Percentiles rank a stretch among this genome's conserved stretches.
Evolutionary conservation across 2,113 vertebrate species (phyloP).

Genomic region (Dascyllus trimaculatus): DNA sequence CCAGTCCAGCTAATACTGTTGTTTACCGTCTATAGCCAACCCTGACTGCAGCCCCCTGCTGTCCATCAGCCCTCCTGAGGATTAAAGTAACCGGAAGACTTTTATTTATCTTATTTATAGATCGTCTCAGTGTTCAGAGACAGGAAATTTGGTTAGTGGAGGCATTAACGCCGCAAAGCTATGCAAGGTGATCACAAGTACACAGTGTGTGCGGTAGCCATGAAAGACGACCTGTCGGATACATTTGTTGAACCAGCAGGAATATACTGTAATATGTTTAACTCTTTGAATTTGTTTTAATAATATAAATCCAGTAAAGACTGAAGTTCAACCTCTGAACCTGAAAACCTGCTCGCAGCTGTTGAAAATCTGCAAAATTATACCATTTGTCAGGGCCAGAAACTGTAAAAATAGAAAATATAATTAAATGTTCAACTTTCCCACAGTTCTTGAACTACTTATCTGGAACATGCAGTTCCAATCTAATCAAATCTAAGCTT

Average conservation of each 20-base stretch:
- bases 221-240: neutral
- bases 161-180: neutral
- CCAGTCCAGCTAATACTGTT: neutral
- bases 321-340: too few relatives aligned
- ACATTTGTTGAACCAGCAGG: neutral
- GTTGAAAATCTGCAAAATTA: too few relatives aligned
- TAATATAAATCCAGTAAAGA: too few relatives aligned
- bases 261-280: neutral
- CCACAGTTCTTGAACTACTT: too few relatives aligned
- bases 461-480: too few relatives aligned
- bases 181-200: too few relatives aligned
- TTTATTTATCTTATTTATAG: constrained; percentile 39
- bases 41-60: constrained; percentile 6
- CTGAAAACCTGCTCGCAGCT: too few relatives aligned
- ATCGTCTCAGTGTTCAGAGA: neutral
- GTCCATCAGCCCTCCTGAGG: constrained; percentile 7
- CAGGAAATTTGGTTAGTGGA: constrained; percentile 22
- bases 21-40: neutral
- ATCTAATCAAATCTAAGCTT: too few relatives aligned
- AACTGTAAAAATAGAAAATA: too few relatives aligned
- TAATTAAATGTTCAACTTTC: too few relatives aligned
- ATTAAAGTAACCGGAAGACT: constrained; percentile 31
- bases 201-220: neutral
- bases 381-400: too few relatives aligned
- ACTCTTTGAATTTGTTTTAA: neutral